A percentile compares a stretch with the other conserved stretches of the same genome.
Conservation (phyloP, 2,113 vertebrate genomes). For the Bufo bufo region DNA sequence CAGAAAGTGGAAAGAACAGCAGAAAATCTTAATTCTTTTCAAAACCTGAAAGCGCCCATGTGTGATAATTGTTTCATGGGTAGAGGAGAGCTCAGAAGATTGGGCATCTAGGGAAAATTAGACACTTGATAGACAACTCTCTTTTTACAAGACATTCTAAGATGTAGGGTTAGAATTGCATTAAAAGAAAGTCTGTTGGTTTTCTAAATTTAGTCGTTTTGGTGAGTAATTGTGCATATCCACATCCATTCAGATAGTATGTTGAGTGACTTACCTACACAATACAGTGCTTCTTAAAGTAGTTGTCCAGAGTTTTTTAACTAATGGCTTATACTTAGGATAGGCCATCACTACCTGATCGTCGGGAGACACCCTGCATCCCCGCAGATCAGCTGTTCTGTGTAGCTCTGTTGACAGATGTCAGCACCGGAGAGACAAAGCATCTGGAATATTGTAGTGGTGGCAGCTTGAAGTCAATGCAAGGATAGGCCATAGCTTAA, state of each 20-base stretch:
- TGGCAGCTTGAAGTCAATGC: no score
- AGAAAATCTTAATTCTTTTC: constrained; percentile 21
- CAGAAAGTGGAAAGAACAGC: constrained; percentile 17
- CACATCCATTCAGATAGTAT: neutral
- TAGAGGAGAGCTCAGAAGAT: constrained; percentile 14
- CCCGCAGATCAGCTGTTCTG: no score
- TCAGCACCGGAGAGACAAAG: no score
- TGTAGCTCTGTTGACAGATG: no score
- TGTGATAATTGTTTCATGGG: constrained; percentile 39
- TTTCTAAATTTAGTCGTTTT: constrained; percentile 35
- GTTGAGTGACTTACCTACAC: neutral
- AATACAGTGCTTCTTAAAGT: neutral
- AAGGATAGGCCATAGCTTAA: no score
- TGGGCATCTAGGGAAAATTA: constrained; percentile 45
- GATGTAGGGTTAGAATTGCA: constrained; percentile 17
- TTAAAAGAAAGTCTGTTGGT: constrained; percentile 4
- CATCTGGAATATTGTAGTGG: no score
- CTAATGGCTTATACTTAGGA: no score
- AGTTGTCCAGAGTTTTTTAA: no score
- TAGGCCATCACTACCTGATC: no score
- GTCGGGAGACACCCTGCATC: no score
- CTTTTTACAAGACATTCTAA: constrained; percentile 15
- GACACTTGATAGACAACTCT: constrained; percentile 32
- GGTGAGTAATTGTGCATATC: constrained; percentile 1
- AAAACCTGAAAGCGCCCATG: constrained; percentile 23